phyloP scores from a whole-genome alignment of 2,113 vertebrate genomes.

The Antechinus flavipes region DNA sequence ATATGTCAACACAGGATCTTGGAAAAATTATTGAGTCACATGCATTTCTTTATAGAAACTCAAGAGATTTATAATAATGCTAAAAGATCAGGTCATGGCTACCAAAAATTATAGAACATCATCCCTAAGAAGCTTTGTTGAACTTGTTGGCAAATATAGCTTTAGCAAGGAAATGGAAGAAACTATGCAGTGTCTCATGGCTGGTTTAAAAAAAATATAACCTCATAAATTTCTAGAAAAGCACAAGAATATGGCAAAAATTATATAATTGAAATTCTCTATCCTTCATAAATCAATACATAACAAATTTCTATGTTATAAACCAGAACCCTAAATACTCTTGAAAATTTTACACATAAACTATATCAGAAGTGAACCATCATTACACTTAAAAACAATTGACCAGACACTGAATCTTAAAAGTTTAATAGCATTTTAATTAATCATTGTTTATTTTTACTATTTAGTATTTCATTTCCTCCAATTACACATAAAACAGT shows the following conservation, averaged over 20 bases:
- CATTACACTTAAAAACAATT: too few species aligned
- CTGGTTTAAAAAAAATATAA: neutral
- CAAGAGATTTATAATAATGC: neutral
- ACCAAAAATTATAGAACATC: neutral
- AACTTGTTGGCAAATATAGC: neutral
- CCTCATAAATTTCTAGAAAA: neutral
- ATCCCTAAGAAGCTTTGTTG: neutral
- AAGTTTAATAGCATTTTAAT: too few species aligned
- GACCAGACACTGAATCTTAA: too few species aligned
- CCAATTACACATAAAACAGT: too few species aligned
- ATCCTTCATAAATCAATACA: neutral
- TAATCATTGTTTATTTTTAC: too few species aligned
- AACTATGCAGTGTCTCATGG: neutral
- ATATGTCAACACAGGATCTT: neutral
- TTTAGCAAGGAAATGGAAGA: neutral
- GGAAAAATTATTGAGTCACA: neutral
- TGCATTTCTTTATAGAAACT: neutral
- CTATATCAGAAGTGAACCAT: too few species aligned
- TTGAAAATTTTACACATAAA: too few species aligned
- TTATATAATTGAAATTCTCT: neutral
- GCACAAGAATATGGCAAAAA: neutral
- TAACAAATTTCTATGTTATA: neutral
- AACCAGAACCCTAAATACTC: too few species aligned
- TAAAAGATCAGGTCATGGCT: neutral
- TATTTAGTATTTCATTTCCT: too few species aligned